Evolutionary conservation across 2,113 vertebrate genomes (phyloP).

Genomic region (Lampris megalopsis): DNA sequence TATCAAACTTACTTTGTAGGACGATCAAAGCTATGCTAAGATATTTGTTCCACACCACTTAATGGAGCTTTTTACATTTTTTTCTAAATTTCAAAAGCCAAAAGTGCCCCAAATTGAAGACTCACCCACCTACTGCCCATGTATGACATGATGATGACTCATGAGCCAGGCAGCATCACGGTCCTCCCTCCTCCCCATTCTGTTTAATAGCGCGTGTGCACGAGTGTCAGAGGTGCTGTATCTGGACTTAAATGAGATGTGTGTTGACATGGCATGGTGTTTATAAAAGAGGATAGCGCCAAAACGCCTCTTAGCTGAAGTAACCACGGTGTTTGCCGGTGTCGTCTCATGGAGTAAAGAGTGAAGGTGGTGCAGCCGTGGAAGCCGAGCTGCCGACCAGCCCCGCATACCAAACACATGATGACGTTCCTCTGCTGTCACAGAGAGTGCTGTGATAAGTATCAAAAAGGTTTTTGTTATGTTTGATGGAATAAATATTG

Average conservation of each 20-base stretch:
- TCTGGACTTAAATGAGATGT: slow-evolving; percentile 64
- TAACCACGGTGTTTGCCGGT: too few relatives aligned
- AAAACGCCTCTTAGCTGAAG: too few relatives aligned
- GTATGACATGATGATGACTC: slow-evolving; percentile 66
- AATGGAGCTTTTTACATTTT: too few relatives aligned
- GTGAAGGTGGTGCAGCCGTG: neutral
- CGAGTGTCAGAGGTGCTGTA: slow-evolving; percentile 57
- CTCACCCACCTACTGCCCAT: slow-evolving; percentile 34
- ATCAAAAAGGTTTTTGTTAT: slow-evolving; percentile 35
- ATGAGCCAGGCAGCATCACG: slow-evolving; percentile 74
- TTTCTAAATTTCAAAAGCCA: too few relatives aligned
- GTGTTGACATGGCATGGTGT: slow-evolving; percentile 72
- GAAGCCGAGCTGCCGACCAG: slow-evolving; percentile 2
- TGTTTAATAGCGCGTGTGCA: slow-evolving; percentile 48
- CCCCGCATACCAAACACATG: neutral
- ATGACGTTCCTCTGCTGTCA: slow-evolving; percentile 34
- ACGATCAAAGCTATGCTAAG: too few relatives aligned
- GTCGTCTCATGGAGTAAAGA: neutral
- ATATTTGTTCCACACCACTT: too few relatives aligned
- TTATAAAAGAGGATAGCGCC: slow-evolving; percentile 39
- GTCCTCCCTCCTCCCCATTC: slow-evolving; percentile 36
- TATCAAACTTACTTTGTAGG: too few relatives aligned
- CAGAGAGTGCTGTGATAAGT: slow-evolving; percentile 32
- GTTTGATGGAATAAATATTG: slow-evolving; percentile 24
- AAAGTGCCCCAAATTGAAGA: slow-evolving; percentile 71